Evolutionary conservation across 2,888 invertebrate genomes (phyloP).

Genomic region (Rhodophaea formosa): DNA sequence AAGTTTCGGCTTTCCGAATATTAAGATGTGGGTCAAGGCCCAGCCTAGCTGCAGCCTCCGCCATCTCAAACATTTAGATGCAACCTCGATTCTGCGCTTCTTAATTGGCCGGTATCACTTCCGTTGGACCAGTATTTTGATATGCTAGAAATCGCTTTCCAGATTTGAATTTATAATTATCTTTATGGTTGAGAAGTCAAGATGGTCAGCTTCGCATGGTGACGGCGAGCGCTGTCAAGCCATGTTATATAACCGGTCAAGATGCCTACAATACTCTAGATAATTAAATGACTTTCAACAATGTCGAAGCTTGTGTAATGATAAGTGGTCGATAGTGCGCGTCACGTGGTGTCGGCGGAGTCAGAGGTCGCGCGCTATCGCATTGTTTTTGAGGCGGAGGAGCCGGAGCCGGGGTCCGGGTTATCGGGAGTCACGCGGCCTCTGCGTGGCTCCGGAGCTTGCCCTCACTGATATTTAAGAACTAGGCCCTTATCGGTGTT

Average conservation of each 20-base stretch:
- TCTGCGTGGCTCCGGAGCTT: conserved; percentile 22
- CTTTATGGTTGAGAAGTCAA: conserved; percentile 8
- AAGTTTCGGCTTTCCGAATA: conserved; percentile 59
- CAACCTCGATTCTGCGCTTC: conserved; percentile 51
- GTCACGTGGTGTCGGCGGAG: conserved; percentile 24
- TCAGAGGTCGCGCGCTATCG: conserved; percentile 36
- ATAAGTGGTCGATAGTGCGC: conserved; percentile 7
- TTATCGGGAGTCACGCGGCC: conserved; percentile 24
- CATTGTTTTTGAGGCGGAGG: conserved; percentile 34
- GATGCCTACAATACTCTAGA: neutral
- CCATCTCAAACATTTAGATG: conserved; percentile 42
- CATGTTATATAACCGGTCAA: neutral
- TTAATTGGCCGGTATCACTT: conserved; percentile 46
- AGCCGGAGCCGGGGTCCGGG: conserved; percentile 30
- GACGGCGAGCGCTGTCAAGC: neutral
- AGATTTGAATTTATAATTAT: conserved; percentile 27
- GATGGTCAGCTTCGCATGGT: neutral
- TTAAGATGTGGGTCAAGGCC: conserved; percentile 61
- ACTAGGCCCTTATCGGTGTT: too few relatives aligned
- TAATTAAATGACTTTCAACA: conserved; percentile 24
- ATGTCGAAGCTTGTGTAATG: conserved; percentile 24
- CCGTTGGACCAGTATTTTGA: conserved; percentile 33
- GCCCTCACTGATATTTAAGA: neutral
- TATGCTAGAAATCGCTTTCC: conserved; percentile 26
- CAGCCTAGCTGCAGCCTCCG: conserved; percentile 30